Evolutionary conservation across 2,113 vertebrate species (phyloP).

Genomic region (Typhlomys cinereus): DNA sequence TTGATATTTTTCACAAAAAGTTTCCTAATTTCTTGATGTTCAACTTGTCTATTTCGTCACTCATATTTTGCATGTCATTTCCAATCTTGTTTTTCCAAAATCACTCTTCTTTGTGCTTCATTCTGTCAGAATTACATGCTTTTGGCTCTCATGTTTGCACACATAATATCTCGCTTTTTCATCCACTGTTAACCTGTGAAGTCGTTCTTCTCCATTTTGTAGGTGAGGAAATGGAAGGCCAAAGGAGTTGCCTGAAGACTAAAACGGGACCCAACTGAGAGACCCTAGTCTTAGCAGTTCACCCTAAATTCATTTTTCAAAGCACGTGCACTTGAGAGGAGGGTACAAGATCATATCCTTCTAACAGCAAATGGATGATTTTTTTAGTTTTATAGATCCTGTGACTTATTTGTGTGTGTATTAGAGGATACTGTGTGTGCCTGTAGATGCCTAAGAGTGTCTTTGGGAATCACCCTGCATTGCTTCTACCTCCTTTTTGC

Average conservation of each 20-base stretch:
- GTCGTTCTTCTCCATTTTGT: not conserved
- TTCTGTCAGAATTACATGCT: not conserved
- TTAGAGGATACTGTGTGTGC: no score
- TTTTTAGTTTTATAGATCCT: not conserved
- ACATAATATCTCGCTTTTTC: not conserved
- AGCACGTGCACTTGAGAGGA: not conserved
- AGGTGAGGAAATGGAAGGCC: not conserved
- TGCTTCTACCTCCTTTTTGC: no score
- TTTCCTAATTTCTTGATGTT: not conserved
- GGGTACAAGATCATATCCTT: not conserved
- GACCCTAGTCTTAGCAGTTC: no score
- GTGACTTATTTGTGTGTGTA: not conserved
- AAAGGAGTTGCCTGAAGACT: not conserved
- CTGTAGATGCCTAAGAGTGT: no score
- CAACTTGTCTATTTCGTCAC: not conserved
- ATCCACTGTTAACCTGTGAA: not conserved
- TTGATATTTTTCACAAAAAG: not conserved
- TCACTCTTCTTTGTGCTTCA: not conserved
- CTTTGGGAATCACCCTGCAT: no score
- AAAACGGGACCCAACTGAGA: not conserved
- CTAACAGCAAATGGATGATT: not conserved
- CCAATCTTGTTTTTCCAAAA: not conserved
- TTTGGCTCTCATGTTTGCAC: not conserved
- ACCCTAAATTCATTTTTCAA: not conserved
- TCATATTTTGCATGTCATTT: not conserved